Evolutionary conservation across 2,888 invertebrate genomes (phyloP).

Genomic region (Oasisia sp.): DNA sequence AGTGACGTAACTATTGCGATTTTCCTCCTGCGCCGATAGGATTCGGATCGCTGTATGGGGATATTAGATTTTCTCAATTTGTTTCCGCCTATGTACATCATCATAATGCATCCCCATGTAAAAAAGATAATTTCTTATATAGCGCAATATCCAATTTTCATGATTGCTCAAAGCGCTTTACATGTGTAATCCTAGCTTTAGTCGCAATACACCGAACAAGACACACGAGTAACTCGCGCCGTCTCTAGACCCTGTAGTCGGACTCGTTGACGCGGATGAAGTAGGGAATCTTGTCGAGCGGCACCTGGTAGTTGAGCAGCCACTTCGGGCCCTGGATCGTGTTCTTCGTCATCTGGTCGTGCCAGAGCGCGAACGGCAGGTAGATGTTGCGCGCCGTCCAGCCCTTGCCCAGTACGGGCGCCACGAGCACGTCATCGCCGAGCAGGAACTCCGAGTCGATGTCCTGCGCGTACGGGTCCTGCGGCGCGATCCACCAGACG

Average conservation of each 20-base stretch:
- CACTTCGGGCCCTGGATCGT: constrained; percentile 30
- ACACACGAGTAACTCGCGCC: background rate
- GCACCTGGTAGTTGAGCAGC: constrained; percentile 31
- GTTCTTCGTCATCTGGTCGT: constrained; percentile 24
- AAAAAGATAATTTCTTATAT: too few relatives aligned
- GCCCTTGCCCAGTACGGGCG: constrained; percentile 69
- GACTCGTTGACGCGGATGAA: constrained; percentile 27
- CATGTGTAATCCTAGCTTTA: background rate
- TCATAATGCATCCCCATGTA: too few relatives aligned
- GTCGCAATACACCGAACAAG: background rate
- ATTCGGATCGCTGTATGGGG: too few relatives aligned
- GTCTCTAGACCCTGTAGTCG: background rate
- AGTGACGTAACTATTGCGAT: too few relatives aligned
- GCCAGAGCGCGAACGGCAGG: constrained; percentile 80
- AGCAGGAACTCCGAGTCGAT: constrained; percentile 75
- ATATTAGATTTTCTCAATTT: too few relatives aligned
- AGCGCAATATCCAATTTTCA: too few relatives aligned
- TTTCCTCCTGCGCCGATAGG: too few relatives aligned
- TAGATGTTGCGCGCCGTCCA: constrained; percentile 83
- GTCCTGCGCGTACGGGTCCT: constrained; percentile 81
- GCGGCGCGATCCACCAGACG: constrained; percentile 83
- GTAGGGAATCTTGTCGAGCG: constrained; percentile 30
- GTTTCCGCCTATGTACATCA: too few relatives aligned
- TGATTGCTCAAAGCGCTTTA: too few relatives aligned
- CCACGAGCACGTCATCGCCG: constrained; percentile 59